phyloP scores from a whole-genome alignment of 2,888 invertebrate species.

The Andrena camellia region DNA sequence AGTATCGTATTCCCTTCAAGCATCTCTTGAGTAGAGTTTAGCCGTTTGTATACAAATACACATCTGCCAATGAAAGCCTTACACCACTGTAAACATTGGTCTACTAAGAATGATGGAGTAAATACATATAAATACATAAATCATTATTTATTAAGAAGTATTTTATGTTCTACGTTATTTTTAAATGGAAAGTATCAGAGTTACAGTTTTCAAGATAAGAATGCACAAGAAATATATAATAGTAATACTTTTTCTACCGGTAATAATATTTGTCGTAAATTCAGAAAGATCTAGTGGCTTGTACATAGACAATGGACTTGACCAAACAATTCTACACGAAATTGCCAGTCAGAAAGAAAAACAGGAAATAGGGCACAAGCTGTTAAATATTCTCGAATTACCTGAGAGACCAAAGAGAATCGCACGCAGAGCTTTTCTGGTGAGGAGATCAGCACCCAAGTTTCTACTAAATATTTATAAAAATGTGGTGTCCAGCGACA shows the following conservation, averaged over 20 bases:
- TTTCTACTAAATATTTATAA: constrained; percentile 94
- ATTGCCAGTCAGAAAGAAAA: constrained; percentile 90
- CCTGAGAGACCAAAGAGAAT: constrained; percentile 89
- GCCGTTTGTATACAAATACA: constrained; percentile 45
- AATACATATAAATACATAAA: background rate
- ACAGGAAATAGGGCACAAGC: constrained; percentile 93
- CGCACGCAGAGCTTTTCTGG: constrained; percentile 69
- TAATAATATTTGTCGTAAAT: constrained; percentile 12
- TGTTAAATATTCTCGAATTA: constrained; percentile 93
- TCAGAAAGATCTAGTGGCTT: constrained; percentile 86
- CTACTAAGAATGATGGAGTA: constrained; percentile 10
- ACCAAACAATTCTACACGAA: constrained; percentile 92
- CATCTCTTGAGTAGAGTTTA: too few relatives aligned
- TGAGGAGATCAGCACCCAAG: constrained; percentile 91
- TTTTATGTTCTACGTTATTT: background rate
- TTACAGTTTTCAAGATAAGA: constrained; percentile 2
- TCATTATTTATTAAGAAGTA: background rate
- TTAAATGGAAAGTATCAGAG: background rate
- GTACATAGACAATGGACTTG: constrained; percentile 93
- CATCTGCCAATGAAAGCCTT: background rate
- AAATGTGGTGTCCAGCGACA: constrained; percentile 87
- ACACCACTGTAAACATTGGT: constrained; percentile 16
- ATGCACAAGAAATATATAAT: constrained; percentile 41
- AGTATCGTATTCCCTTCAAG: too few relatives aligned
- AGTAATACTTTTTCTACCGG: constrained; percentile 18